These are phyloP conservation scores for Lasioglossum pauxillum DNA, from an alignment of 2,888 invertebrate genomes.

Conservation along the genomic window DNA sequence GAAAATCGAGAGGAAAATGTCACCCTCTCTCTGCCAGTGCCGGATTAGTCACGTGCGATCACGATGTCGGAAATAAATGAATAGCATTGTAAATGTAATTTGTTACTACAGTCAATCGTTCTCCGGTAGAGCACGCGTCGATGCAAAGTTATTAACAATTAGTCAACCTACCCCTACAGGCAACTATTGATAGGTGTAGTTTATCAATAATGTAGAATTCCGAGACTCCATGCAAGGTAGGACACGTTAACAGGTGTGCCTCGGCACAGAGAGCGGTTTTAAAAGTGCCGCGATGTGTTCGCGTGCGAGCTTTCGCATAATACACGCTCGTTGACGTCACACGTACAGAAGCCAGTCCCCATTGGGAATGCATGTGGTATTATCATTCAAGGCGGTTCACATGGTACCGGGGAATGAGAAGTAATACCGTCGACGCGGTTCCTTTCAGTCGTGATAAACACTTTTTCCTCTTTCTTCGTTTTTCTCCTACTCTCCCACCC, in stretches of 20 bases:
- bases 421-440: conserved; percentile 54
- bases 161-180: no score
- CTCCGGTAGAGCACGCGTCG: no score
- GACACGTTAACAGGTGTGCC: neutral
- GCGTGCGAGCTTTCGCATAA: neutral
- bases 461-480: neutral
- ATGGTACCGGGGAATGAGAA: conserved; percentile 44
- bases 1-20: no score
- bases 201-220: neutral
- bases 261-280: neutral
- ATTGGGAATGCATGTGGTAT: conserved; percentile 50
- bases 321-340: conserved; percentile 28
- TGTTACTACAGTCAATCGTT: no score
- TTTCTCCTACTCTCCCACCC: neutral
- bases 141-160: no score
- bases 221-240: neutral
- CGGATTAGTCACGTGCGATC: no score
- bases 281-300: conserved; percentile 12
- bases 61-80: no score
- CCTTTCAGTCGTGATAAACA: conserved; percentile 43
- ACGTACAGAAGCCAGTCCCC: conserved; percentile 16
- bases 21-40: no score
- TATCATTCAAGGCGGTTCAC: conserved; percentile 55
- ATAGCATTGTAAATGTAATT: no score
- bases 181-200: neutral